Percentiles rank a stretch among this genome's conserved stretches.
phyloP scores from a whole-genome alignment of 2,888 invertebrate genomes.

The Plebejus argus region DNA sequence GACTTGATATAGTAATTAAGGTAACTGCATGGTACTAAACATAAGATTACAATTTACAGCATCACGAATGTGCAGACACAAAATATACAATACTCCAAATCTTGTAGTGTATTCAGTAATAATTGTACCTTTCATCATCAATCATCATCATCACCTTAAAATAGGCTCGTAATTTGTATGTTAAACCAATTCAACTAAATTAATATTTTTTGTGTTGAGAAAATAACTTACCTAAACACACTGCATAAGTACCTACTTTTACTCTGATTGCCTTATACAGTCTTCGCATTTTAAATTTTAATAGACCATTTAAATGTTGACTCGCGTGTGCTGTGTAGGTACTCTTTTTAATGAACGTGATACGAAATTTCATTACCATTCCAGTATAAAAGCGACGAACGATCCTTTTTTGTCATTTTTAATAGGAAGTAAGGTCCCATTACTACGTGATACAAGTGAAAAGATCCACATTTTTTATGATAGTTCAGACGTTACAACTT shows the following conservation, averaged over 20 bases:
- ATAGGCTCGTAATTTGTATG: background rate
- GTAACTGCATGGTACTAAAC: background rate
- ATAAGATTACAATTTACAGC: background rate
- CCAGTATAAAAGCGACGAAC: background rate
- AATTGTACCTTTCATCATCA: background rate
- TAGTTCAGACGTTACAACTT: no score
- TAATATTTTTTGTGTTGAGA: no score
- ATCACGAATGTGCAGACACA: background rate
- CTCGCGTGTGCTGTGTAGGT: background rate
- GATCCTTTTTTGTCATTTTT: no score
- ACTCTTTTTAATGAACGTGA: constrained; percentile 9
- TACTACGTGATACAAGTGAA: no score
- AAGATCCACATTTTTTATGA: no score
- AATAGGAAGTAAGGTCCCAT: no score
- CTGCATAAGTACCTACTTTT: background rate
- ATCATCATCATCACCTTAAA: background rate
- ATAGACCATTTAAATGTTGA: background rate
- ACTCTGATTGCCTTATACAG: background rate
- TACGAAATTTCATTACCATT: background rate
- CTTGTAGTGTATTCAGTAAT: background rate
- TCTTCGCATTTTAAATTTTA: constrained; percentile 8
- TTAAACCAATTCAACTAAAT: no score
- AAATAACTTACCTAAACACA: no score
- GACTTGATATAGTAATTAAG: background rate
- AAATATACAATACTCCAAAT: background rate